Percentiles rank a stretch among this genome's conserved stretches.
Evolutionary conservation across 2,797 vertebrate genomes (phyloP).

Genomic region (Hipposideros larvatus): DNA sequence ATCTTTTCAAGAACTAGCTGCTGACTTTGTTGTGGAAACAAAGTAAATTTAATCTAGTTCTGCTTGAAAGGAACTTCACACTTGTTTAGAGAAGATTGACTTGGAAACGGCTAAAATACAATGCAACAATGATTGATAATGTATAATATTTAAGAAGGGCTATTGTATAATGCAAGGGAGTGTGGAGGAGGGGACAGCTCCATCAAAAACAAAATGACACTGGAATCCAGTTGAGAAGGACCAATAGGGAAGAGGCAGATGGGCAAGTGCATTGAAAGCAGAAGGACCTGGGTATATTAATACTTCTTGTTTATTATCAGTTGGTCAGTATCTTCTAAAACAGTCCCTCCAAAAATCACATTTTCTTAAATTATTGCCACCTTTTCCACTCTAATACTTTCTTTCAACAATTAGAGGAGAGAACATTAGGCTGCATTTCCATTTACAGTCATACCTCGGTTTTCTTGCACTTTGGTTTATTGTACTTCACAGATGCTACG

Average conservation of each 20-base stretch:
- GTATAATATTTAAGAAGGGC: not conserved
- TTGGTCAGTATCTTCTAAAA: conserved; percentile 8
- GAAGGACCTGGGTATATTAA: not conserved
- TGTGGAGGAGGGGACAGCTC: not conserved
- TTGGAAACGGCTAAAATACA: not conserved
- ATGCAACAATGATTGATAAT: not conserved
- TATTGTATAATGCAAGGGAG: not conserved
- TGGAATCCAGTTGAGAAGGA: not conserved
- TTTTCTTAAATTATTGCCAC: not conserved
- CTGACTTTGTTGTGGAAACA: not conserved
- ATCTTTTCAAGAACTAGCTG: not conserved
- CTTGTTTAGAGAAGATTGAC: not conserved
- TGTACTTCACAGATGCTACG: not conserved
- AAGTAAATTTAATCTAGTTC: conserved; percentile 26
- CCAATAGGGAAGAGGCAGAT: not conserved
- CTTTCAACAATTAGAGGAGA: not conserved
- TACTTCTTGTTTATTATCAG: not conserved
- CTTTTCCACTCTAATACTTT: not conserved
- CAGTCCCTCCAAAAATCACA: not conserved
- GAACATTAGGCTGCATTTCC: not conserved
- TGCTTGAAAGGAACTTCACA: not conserved
- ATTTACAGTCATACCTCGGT: not conserved
- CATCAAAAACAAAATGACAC: not conserved
- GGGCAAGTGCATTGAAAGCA: not conserved
- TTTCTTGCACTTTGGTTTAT: not conserved